These are phyloP conservation scores for Anolis carolinensis DNA, from an alignment of 2,113 vertebrate species.

Conservation along the genomic window DNA sequence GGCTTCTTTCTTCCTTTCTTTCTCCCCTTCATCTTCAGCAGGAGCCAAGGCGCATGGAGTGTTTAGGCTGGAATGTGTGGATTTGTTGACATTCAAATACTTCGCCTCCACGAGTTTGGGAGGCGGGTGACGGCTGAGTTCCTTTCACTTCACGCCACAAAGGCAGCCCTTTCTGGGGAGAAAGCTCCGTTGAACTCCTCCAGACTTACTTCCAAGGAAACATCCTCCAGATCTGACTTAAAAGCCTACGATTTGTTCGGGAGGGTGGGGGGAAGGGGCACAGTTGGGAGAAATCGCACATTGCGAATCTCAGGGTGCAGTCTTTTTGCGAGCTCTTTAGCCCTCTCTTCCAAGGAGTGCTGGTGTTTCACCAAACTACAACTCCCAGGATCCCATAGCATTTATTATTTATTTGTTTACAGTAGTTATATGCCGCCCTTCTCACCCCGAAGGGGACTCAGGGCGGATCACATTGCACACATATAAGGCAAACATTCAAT, in stretches of 20 bases:
- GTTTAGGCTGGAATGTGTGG: slow-evolving; percentile 24
- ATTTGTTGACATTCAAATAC: slow-evolving; percentile 30
- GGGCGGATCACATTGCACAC: too few relatives aligned
- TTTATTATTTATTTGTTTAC: too few relatives aligned
- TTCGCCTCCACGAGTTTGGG: neutral
- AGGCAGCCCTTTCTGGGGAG: neutral
- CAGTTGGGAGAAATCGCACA: too few relatives aligned
- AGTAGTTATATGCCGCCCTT: too few relatives aligned
- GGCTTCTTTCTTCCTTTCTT: neutral
- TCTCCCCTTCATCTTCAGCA: neutral
- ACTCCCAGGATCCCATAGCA: neutral
- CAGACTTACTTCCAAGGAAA: neutral
- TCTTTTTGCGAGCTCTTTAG: too few relatives aligned
- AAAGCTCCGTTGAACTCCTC: too few relatives aligned
- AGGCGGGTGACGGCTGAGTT: slow-evolving; percentile 6
- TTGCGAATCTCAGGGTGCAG: too few relatives aligned
- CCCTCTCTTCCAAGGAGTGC: too few relatives aligned
- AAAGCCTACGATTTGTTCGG: neutral
- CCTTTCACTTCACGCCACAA: neutral
- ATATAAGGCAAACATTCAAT: too few relatives aligned
- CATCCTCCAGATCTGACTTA: neutral
- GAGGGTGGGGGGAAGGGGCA: too few relatives aligned
- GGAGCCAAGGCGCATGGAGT: neutral
- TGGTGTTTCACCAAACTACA: too few relatives aligned
- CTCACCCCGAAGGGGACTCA: too few relatives aligned